Base-by-base conservation (phyloP, 53 echinoderm and acorn worm species). In the Pentamera pediparva region DNA sequence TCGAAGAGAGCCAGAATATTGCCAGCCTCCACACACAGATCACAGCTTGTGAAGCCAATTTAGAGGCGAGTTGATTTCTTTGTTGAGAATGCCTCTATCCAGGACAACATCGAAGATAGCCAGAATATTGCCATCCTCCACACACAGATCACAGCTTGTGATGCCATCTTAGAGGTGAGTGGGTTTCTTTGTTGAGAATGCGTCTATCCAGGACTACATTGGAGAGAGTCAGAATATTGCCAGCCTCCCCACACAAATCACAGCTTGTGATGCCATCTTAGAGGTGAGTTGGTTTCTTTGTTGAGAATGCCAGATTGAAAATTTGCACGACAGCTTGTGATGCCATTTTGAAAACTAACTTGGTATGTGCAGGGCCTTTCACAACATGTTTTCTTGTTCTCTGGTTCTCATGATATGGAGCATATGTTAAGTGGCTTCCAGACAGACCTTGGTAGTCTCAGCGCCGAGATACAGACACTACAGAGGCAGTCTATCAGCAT, bases 11-110 rank as follows among this genome's bases (percentile, higher is more conserved):
- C 58, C 90, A 95, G 37, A 95, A 95, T 50, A 95, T 95, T 73
- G 95, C 95, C 37, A 90, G 95, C 65, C 87, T 95, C 2, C 95
- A 95, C 69, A 95, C 90, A 72, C 95, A 95, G 76, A 95, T 95
- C 15, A 81, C 95, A 38, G 90, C 95, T 20, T 95, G 95, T 82
- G 95, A 95, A 64, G 85, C 90, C 10, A 95, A 90, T 26, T 65
- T 95, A 35, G 95, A 95, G 85, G 95, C 90, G 65, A 63, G 75
- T 52, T 13, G 4, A 13, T 9, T 9, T 13, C 58, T n/a, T n/a
- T n/a, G 92, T 92, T 4, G 92, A 92, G 55, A 92, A 92, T 85
- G 92, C 88, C 27, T 92, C 92, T 6, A 92, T 92, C 2, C 85
- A 92, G 59, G 92, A 92, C 39, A 88, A 89, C 55, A 89, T 89